Percentiles rank a stretch among this genome's conserved stretches.
Evolutionary conservation across 2,113 vertebrate genomes (phyloP).

Genomic region (Columbina picui): DNA sequence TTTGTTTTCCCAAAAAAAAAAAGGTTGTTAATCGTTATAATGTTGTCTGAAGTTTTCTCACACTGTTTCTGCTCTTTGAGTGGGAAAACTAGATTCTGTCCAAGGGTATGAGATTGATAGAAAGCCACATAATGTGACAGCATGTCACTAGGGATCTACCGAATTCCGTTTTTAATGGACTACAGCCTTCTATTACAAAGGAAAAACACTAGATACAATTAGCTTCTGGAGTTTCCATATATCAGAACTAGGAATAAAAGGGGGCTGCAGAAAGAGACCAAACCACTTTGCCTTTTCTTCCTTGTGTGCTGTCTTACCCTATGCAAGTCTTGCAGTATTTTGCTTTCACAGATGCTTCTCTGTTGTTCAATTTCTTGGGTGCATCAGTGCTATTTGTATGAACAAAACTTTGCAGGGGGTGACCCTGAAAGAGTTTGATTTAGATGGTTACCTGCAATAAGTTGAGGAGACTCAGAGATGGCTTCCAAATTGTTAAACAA

Average conservation of each 20-base stretch:
- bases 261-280: not conserved
- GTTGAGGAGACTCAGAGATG: not conserved
- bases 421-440: not conserved
- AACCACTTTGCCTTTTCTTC: not conserved
- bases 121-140: not conserved
- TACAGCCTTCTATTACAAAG: not conserved
- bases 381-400: too few relatives aligned
- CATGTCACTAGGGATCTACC: not conserved
- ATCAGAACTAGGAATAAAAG: not conserved
- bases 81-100: not conserved
- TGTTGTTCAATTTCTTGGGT: not conserved
- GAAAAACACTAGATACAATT: not conserved
- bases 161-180: not conserved
- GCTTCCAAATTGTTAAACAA: not conserved
- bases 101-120: not conserved
- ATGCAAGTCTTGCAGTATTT: not conserved
- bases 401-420: not conserved
- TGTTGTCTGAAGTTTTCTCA: not conserved
- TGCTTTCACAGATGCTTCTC: not conserved
- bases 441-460: not conserved
- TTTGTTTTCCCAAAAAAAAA: not conserved
- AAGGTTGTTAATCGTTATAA: not conserved
- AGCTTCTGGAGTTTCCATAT: not conserved
- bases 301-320: not conserved
- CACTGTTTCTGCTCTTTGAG: not conserved